Base-by-base conservation (phyloP, 2,888 invertebrate genomes). In the Hirtodrosophila alboralis region DNA sequence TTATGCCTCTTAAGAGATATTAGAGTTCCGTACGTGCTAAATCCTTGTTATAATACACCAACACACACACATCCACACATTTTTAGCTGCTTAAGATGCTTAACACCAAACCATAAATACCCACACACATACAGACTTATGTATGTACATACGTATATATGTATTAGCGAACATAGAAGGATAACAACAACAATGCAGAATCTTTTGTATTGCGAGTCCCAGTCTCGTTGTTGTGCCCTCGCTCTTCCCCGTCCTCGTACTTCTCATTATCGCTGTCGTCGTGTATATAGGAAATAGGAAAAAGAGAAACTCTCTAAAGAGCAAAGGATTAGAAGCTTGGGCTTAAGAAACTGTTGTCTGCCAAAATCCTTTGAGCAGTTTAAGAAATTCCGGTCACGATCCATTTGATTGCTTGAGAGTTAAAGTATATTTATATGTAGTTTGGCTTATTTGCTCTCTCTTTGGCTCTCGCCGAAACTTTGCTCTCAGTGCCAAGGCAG, bases 31-130 rank as follows among this genome's bases (percentile, higher is more conserved):
- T 49, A 7, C 30, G 3, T 16, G 7, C 16, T 16, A 23, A 21
- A 30, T 43, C 13, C 16, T 30, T 26, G 13, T 30, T 9, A 43
- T 26, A 34, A 13, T 18, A 16, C 31, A 23, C 7, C 1, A 21
- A 40, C 16, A 16, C 13, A 26, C 23, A 38, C 45, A 28, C 34
- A 51, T 27, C 5, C 28, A 44, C 28, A 43, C 48, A 27, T 12
- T 7, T 28, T 13, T 27, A 58, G 26, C 47, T 69, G 40, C 58
- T 72, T 61, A 71, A 67, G 77, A 74, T 51, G 57, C 53, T 66
- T 53, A 54, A 48, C 59, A 54, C 16, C 49, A 40, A 51, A 6
- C 61, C 58, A 14, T 45, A 47, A 30, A 43, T 33, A 45, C 28
- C 57, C 21, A 30, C 34, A 33, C 18, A 12, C 12, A 38, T 7